Percentiles rank a stretch among this genome's conserved stretches.
These are phyloP conservation scores for Dendrocopos noguchii DNA, from an alignment of 2,113 vertebrate genomes.

Conservation along the genomic window DNA sequence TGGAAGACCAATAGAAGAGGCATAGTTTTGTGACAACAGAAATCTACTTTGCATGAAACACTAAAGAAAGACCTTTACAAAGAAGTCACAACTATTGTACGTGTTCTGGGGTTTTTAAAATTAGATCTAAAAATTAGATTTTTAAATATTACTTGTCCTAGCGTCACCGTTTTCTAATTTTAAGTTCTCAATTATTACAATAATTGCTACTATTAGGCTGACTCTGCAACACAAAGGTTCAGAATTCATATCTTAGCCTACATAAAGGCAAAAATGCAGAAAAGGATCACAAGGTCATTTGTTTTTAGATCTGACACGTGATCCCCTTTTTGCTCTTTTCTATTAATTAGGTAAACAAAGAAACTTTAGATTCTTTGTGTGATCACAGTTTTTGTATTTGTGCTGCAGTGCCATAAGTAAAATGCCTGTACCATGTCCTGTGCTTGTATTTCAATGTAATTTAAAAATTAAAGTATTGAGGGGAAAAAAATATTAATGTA, in stretches of 20 bases:
- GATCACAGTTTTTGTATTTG: background rate
- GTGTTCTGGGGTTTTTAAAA: accelerated
- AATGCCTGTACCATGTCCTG: background rate
- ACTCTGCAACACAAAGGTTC: background rate
- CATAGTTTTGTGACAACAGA: background rate
- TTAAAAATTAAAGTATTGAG: background rate
- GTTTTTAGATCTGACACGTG: background rate
- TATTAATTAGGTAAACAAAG: background rate
- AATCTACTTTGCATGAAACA: background rate
- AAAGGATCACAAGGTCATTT: background rate
- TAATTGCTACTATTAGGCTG: background rate
- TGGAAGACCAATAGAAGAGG: slow-evolving; percentile 41
- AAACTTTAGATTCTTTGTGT: background rate
- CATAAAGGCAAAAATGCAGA: background rate
- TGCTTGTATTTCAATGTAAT: background rate
- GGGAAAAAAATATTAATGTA: background rate
- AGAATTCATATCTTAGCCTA: background rate
- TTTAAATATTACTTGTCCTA: background rate
- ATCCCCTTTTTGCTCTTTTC: background rate
- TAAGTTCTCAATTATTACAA: background rate
- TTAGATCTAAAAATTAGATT: background rate
- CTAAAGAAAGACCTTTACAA: background rate
- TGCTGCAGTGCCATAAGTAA: background rate
- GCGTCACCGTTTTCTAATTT: background rate
- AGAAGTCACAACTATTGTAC: background rate